Conservation (phyloP, 2,113 vertebrate genomes). For the Australoheros scitulus region DNA sequence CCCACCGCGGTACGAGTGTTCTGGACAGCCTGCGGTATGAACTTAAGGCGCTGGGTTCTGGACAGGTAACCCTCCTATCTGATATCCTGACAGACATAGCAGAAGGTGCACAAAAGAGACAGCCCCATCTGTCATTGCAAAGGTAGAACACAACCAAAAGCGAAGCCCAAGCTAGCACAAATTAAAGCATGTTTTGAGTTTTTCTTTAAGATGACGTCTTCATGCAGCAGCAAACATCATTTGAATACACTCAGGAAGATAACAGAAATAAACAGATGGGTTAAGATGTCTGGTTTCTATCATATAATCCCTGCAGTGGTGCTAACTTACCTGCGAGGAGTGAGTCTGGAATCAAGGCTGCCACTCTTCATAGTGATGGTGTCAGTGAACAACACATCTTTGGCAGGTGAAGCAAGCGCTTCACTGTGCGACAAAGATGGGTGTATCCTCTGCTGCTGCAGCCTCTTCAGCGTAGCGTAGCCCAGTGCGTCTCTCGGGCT, state of each 20-base stretch:
- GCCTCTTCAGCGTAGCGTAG: conserved; percentile 93
- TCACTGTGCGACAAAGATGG: conserved; percentile 97
- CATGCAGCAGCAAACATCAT: not conserved
- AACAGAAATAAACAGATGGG: not conserved
- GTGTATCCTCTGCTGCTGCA: conserved; percentile 97
- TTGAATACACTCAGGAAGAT: not conserved
- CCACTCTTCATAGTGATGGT: conserved; percentile 98
- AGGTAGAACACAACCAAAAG: conserved; percentile 3
- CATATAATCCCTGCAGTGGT: not conserved
- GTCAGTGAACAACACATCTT: conserved; percentile 97
- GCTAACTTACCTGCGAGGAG: conserved; percentile 89
- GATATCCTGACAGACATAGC: conserved; percentile 75
- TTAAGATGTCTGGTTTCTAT: not conserved
- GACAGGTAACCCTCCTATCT: conserved; percentile 76
- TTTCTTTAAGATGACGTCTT: not conserved
- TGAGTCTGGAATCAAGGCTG: conserved; percentile 96
- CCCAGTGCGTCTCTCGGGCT: conserved; percentile 96
- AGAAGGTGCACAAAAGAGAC: conserved; percentile 58
- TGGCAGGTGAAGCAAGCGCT: conserved; percentile 94
- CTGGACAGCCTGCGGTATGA: conserved; percentile 74
- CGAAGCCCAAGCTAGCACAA: not conserved
- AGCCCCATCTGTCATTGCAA: conserved; percentile 26
- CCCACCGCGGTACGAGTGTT: conserved; percentile 77
- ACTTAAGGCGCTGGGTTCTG: conserved; percentile 60
- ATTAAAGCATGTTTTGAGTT: not conserved